Conservation (phyloP, 2,113 vertebrate species). For the Oreocharis arfaki region DNA sequence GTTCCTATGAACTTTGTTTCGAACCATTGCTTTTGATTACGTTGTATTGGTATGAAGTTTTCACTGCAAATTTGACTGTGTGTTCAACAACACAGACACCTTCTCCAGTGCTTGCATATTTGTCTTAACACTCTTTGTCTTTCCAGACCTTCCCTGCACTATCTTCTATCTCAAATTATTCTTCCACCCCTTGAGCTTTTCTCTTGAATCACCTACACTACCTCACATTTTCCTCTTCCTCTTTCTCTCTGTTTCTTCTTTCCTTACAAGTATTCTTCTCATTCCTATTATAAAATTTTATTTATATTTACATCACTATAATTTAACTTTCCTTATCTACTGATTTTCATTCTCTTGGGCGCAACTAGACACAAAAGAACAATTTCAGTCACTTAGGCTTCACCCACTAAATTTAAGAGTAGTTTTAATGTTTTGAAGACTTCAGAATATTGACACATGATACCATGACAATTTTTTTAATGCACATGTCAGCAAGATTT, state of each 20-base stretch:
- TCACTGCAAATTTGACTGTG: not conserved
- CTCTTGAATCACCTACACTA: not conserved
- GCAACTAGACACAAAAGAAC: not conserved
- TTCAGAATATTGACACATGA: not conserved
- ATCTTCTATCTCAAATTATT: not conserved
- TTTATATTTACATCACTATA: not conserved
- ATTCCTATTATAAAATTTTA: not conserved
- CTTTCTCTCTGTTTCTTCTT: not conserved
- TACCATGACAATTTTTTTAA: not conserved
- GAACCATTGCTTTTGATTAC: not conserved
- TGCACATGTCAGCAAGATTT: not conserved
- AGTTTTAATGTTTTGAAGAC: not conserved
- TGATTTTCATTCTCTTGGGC: not conserved
- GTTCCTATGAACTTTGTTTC: not conserved
- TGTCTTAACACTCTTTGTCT: not conserved
- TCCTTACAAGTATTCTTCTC: not conserved
- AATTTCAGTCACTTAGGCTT: not conserved
- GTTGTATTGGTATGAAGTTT: not conserved
- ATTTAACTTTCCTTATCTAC: not conserved
- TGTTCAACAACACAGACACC: not conserved
- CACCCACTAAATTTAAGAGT: not conserved
- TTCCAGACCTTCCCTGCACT: not conserved
- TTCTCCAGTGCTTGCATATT: not conserved
- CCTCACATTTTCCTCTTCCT: not conserved
- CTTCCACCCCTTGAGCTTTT: not conserved